Evolutionary conservation across 1,140 invertebrate genomes (phyloP).

Genomic region (Adoxophyes honmai): DNA sequence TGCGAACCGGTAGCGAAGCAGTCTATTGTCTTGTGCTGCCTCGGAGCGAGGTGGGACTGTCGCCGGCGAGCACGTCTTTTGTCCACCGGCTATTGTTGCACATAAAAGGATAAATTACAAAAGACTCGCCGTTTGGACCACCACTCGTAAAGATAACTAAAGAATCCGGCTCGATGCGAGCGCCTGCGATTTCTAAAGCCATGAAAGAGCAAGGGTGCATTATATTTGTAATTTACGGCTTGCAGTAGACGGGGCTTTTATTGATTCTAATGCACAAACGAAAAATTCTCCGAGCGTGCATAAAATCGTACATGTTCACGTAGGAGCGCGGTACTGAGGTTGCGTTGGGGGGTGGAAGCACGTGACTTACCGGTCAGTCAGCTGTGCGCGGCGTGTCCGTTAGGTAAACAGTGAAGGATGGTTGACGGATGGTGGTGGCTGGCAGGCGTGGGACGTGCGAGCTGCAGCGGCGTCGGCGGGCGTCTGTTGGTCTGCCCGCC

Average conservation of each 20-base stretch:
- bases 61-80: slow-evolving; percentile 42
- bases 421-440: slow-evolving; percentile 33
- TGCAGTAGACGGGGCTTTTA: slow-evolving; percentile 42
- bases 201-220: slow-evolving; percentile 63
- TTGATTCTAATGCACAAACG: slow-evolving; percentile 45
- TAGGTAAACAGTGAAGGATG: slow-evolving; percentile 67
- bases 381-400: slow-evolving; percentile 61
- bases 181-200: slow-evolving; percentile 52
- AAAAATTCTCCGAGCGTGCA: slow-evolving; percentile 23
- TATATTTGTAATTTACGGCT: slow-evolving; percentile 66
- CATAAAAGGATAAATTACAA: slow-evolving; percentile 67
- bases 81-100: slow-evolving; percentile 57
- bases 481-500: slow-evolving; percentile 63
- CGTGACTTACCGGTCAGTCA: slow-evolving; percentile 74
- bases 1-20: slow-evolving; percentile 48
- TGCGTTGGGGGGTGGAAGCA: slow-evolving; percentile 39
- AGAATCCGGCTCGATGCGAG: slow-evolving; percentile 47
- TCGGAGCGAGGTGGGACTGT: slow-evolving; percentile 39
- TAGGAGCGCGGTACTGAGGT: too few species aligned
- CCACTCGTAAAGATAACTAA: slow-evolving; percentile 63
- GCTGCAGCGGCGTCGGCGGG: slow-evolving; percentile 63
- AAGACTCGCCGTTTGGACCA: slow-evolving; percentile 46
- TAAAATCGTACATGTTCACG: too few species aligned
- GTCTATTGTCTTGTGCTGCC: slow-evolving; percentile 48
- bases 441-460: slow-evolving; percentile 49